Conservation (phyloP, 2,888 invertebrate species). For the Hylaea fasciaria region DNA sequence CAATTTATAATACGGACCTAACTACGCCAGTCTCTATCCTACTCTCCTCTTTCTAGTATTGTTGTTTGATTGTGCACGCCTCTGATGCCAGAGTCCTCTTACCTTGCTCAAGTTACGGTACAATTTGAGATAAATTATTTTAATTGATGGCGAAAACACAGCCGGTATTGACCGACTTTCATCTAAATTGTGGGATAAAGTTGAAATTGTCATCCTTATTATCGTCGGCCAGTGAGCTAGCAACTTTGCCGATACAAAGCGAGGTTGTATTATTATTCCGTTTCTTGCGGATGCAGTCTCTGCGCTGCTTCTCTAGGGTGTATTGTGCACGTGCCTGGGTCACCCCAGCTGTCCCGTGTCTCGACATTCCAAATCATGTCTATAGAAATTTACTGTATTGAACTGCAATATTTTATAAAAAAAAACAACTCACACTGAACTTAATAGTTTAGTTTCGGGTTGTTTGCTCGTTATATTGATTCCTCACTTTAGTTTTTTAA, state of each 20-base stretch:
- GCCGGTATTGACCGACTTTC: not conserved
- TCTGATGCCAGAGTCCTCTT: too few relatives aligned
- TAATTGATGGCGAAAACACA: not conserved
- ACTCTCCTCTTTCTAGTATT: not conserved
- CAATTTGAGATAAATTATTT: not conserved
- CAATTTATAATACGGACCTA: too few relatives aligned
- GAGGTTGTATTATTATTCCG: not conserved
- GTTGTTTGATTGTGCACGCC: too few relatives aligned
- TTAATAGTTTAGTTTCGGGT: too few relatives aligned
- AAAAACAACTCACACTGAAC: too few relatives aligned
- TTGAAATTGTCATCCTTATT: not conserved
- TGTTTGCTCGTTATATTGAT: too few relatives aligned
- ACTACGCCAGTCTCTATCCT: too few relatives aligned
- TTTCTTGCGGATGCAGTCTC: not conserved
- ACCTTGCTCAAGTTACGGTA: too few relatives aligned
- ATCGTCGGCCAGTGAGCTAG: not conserved
- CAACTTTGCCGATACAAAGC: not conserved
- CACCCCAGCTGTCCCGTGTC: constrained; percentile 3
- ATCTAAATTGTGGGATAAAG: not conserved
- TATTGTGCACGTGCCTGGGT: not conserved
- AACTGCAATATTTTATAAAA: not conserved
- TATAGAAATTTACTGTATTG: not conserved
- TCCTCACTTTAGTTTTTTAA: too few relatives aligned
- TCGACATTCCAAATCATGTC: not conserved
- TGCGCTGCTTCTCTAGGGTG: not conserved